Conservation (phyloP, 2,797 vertebrate genomes). For the Limnodromus scolopaceus region DNA sequence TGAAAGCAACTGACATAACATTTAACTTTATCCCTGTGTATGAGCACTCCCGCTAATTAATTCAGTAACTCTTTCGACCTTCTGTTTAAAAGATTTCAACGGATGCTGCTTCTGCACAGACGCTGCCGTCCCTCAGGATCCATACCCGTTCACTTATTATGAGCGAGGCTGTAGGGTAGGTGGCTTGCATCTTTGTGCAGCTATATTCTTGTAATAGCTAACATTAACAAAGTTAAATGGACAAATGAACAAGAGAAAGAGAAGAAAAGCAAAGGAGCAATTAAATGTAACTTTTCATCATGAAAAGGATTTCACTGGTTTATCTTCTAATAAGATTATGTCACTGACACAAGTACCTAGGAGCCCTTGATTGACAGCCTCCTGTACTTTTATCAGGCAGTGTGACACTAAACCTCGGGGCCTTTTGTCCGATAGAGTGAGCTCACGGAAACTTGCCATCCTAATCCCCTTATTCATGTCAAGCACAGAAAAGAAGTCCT, state of each 20-base stretch:
- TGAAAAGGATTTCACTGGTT: constrained; percentile 85
- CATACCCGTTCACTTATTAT: accelerated
- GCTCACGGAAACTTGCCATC: constrained; percentile 95
- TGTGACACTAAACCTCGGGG: constrained; percentile 90
- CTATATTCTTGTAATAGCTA: constrained; percentile 68
- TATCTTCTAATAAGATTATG: constrained; percentile 97
- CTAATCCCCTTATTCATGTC: constrained; percentile 99
- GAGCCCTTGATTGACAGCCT: constrained; percentile 93
- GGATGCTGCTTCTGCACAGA: background rate
- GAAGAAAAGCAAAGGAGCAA: constrained; percentile 73
- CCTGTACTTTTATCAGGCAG: constrained; percentile 97
- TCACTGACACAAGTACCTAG: constrained; percentile 88
- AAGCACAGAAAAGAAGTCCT: constrained; percentile 90
- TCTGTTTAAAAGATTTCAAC: background rate
- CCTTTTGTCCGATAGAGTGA: constrained; percentile 93
- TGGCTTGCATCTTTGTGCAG: constrained; percentile 40
- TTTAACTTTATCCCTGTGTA: constrained; percentile 1
- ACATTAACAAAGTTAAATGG: constrained; percentile 69
- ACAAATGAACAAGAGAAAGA: constrained; percentile 64
- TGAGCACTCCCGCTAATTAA: constrained; percentile 13
- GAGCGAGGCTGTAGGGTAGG: background rate
- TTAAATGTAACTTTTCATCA: constrained; percentile 88
- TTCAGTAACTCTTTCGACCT: constrained; percentile 35
- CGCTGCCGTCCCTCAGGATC: background rate
- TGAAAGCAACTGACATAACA: constrained; percentile 7